phyloP scores from a whole-genome alignment of 1,140 invertebrate genomes.

The Ostrea denselamellosa region DNA sequence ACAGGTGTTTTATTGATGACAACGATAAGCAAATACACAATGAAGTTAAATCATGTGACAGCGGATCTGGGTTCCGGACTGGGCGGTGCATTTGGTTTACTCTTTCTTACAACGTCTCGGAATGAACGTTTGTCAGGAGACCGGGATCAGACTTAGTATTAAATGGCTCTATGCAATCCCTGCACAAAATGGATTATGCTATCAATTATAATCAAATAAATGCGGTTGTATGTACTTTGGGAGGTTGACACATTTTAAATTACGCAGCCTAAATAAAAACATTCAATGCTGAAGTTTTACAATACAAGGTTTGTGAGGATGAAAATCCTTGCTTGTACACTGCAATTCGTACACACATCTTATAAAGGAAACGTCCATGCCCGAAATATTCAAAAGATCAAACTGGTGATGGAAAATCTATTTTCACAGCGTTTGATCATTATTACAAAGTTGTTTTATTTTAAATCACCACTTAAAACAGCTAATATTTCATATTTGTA shows the following conservation, averaged over 20 bases:
- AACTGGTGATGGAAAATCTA: background rate
- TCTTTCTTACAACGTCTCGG: background rate
- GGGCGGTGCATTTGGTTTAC: background rate
- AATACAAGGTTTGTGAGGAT: background rate
- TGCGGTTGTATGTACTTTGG: background rate
- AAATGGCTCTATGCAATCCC: constrained; percentile 1
- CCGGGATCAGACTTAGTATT: background rate
- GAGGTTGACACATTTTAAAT: constrained; percentile 25
- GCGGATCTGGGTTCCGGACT: background rate
- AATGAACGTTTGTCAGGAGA: constrained; percentile 25
- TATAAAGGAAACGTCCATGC: background rate
- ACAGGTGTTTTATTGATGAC: constrained; percentile 20
- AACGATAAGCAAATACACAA: constrained; percentile 36
- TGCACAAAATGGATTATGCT: background rate
- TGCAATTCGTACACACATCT: background rate
- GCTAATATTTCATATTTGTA: background rate
- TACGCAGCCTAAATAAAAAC: background rate
- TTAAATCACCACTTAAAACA: too few relatives aligned
- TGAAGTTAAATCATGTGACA: background rate
- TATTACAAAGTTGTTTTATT: background rate
- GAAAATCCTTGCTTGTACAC: background rate
- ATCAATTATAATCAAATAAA: constrained; percentile 24
- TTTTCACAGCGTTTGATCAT: background rate
- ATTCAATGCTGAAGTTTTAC: background rate
- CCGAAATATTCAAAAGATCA: background rate